Evolutionary conservation across 2,888 invertebrate genomes (phyloP).

Genomic region (Argyresthia goedartella): DNA sequence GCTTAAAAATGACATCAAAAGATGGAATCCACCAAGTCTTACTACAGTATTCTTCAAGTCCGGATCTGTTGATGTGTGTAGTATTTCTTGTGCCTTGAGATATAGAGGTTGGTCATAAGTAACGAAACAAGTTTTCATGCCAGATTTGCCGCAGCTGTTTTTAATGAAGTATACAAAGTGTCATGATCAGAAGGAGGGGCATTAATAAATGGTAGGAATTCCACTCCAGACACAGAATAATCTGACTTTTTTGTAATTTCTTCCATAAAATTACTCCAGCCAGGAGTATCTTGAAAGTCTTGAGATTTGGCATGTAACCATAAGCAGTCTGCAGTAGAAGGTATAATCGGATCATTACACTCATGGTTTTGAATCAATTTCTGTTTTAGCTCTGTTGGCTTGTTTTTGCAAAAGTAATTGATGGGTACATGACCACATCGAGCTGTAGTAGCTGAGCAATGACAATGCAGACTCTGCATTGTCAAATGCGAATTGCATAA

Average conservation of each 20-base stretch:
- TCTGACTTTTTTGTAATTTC: neutral
- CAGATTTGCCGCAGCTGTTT: neutral
- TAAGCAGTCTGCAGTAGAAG: neutral
- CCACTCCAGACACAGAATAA: neutral
- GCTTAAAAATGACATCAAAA: conserved; percentile 24
- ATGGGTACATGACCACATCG: too few species aligned
- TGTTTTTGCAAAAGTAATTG: neutral
- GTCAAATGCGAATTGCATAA: too few species aligned
- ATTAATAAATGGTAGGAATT: neutral
- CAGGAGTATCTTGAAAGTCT: neutral
- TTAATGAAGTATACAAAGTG: neutral
- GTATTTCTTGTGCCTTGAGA: conserved; percentile 23
- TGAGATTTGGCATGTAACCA: neutral
- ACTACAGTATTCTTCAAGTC: conserved; percentile 12
- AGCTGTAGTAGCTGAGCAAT: too few species aligned
- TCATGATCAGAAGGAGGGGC: neutral
- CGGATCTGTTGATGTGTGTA: conserved; percentile 12
- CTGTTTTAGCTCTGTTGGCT: neutral
- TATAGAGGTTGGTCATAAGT: conserved; percentile 1
- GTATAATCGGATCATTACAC: neutral
- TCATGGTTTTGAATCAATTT: neutral
- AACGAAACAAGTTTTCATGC: neutral
- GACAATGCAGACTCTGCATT: too few species aligned
- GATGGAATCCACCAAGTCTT: conserved; percentile 24
- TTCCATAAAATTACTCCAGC: neutral